A percentile compares a stretch with the other conserved stretches of the same genome.
phyloP scores from a whole-genome alignment of 1,140 invertebrate species.

The Elysia chlorotica region DNA sequence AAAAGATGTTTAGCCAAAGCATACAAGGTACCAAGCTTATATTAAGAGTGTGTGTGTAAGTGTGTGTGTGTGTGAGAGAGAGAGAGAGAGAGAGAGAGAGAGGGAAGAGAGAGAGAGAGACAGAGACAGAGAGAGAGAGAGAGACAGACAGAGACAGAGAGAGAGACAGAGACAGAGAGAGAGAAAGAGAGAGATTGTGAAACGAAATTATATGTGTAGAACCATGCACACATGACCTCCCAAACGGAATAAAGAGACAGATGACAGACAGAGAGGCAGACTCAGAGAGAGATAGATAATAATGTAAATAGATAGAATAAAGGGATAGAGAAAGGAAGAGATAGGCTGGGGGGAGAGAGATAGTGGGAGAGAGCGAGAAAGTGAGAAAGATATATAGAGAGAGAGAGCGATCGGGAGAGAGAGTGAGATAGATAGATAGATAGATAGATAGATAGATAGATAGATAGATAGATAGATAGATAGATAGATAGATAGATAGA shows the following conservation, averaged over 20 bases:
- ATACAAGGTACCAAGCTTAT: too few species aligned
- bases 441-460: neutral
- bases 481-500: neutral
- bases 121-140: neutral
- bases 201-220: neutral
- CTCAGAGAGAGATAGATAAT: neutral
- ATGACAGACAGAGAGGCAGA: neutral
- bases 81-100: neutral
- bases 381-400: neutral
- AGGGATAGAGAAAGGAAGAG: neutral
- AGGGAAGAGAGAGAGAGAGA: neutral
- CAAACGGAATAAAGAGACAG: neutral
- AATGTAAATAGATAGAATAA: neutral
- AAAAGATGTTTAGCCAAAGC: too few species aligned
- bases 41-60: neutral
- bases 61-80: neutral
- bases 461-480: neutral
- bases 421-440: neutral
- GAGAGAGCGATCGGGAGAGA: neutral
- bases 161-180: neutral
- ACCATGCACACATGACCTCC: neutral
- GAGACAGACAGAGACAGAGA: neutral
- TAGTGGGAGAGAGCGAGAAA: neutral
- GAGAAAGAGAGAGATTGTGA: neutral
- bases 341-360: neutral